Base-by-base conservation (phyloP, 1,140 invertebrate genomes). In the Drosophila nasuta region DNA sequence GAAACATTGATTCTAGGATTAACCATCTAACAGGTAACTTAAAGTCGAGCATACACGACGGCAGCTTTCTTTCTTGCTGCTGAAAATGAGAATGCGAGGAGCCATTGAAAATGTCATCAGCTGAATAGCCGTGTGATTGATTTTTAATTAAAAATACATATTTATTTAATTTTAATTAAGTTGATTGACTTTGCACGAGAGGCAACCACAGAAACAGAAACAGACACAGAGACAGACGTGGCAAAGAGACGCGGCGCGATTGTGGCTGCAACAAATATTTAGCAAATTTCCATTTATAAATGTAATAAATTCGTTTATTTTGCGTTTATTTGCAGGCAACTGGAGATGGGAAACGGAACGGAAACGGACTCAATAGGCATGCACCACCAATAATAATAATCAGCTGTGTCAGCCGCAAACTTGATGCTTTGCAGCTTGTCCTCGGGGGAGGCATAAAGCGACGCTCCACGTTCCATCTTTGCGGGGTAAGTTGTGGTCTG, bases 81-180 rank as follows among this genome's bases (percentile, higher is more conserved):
- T 13, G 7, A 7, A 20, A 15, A 33, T 25, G 52, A 7, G 25
- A 58, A 57, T 72, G 48, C 62, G 62, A 6, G 10, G 48, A 17
- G 43, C 58, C 48, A 66, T 49, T 56, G 57, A 73, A 62, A 63
- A 57, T 77, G 70, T 74, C 75, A 74, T 74, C 75, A 74, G 63
- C 59, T 48, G 38, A 54, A 30, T 17, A 28, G 20, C 2, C 3
- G 35, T 81, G 49, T 88, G 85, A 88, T 89, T 88, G 85, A 88
- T 89, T 89, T 88, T 89, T 89, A 88, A 88, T 88, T 88, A 88
- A 88, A 88, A 72, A 60, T 60, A 72, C 45, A 89, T 78, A 88
- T 88, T 87, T 88, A 88, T 88, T 88, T 75, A 59, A 77, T 88
- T 86, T 87, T 81, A 89, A 88, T 89, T 85, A 83, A 79, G 66